These are phyloP conservation scores for Bombus vancouverensis DNA, from an alignment of 1,140 invertebrate species.

Conservation along the genomic window DNA sequence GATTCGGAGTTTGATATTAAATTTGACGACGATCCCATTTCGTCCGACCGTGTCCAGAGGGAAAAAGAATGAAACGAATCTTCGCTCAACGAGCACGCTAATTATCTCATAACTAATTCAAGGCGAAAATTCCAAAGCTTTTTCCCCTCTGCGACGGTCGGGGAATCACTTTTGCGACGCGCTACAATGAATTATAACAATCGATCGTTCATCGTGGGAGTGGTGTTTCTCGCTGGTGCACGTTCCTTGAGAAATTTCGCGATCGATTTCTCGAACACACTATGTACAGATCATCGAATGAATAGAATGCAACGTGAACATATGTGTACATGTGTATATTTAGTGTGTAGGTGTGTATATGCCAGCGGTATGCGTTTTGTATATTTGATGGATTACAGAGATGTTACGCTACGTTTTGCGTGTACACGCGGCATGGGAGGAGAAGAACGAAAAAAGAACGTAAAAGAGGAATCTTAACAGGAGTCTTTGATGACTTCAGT, in stretches of 20 bases:
- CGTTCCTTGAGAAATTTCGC: conserved; percentile 21
- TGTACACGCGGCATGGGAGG: not conserved
- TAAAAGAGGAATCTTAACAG: not conserved
- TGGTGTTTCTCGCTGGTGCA: not conserved
- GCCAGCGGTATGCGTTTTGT: not conserved
- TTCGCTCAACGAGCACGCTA: not conserved
- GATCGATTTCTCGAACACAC: conserved; percentile 17
- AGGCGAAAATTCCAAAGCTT: not conserved
- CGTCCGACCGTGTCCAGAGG: not conserved
- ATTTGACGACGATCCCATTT: conserved; percentile 17
- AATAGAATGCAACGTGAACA: not conserved
- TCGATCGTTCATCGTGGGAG: not conserved
- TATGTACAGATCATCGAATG: not conserved
- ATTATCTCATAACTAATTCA: not conserved
- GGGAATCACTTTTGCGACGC: not conserved
- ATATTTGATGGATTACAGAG: not conserved
- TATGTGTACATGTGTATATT: not conserved
- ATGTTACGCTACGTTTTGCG: not conserved
- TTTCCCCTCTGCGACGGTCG: not conserved
- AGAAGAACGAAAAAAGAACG: not conserved
- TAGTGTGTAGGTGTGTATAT: not conserved
- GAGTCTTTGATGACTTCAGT: conserved; percentile 29
- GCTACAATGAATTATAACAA: not conserved
- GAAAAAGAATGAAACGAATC: not conserved
- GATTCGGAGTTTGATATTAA: not conserved